These are phyloP conservation scores for Sander lucioperca DNA, from an alignment of 2,113 vertebrate species.

Conservation along the genomic window DNA sequence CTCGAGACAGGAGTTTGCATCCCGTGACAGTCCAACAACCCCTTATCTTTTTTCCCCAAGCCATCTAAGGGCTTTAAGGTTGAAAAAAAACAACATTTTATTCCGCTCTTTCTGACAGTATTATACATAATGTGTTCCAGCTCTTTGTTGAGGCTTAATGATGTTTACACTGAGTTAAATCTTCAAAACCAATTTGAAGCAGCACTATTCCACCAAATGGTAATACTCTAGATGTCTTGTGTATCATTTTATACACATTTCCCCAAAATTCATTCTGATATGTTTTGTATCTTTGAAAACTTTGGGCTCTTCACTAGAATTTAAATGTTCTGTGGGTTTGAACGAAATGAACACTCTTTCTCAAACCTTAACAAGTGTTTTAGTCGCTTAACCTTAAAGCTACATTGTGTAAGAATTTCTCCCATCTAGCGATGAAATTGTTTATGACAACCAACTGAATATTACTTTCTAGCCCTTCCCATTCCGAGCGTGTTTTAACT, in stretches of 20 bases:
- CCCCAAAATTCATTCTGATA: not conserved
- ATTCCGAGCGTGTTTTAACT: too few relatives aligned
- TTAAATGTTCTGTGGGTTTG: not conserved
- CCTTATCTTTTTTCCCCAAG: not conserved
- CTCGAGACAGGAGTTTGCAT: not conserved
- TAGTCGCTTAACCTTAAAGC: not conserved
- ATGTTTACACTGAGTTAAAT: not conserved
- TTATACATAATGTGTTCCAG: not conserved
- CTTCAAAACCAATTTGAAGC: too few relatives aligned
- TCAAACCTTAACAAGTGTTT: not conserved
- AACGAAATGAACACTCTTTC: not conserved
- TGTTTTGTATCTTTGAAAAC: not conserved
- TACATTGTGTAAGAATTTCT: too few relatives aligned
- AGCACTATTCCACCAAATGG: not conserved
- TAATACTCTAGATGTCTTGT: not conserved
- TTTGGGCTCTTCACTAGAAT: not conserved
- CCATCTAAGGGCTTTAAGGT: not conserved
- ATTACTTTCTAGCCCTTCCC: too few relatives aligned
- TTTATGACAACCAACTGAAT: too few relatives aligned
- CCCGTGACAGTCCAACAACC: slow-evolving; percentile 1
- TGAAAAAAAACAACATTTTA: not conserved
- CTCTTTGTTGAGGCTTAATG: not conserved
- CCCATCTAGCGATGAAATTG: too few relatives aligned
- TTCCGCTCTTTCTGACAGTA: not conserved
- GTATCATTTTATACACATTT: not conserved